Percentiles rank a stretch among this genome's conserved stretches.
These are phyloP conservation scores for Telenomus remus DNA, from an alignment of 1,140 invertebrate genomes.

Conservation along the genomic window DNA sequence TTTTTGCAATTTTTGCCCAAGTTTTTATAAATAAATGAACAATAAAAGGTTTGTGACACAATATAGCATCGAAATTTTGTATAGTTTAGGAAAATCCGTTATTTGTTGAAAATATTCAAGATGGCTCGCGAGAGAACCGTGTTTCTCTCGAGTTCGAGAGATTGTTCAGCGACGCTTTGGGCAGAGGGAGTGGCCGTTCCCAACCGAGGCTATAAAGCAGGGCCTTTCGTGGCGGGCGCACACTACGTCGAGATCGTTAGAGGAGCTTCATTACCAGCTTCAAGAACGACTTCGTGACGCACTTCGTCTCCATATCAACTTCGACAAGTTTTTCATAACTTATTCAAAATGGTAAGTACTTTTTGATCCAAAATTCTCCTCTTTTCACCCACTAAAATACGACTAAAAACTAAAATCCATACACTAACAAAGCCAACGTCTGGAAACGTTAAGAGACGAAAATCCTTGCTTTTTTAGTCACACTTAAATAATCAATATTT, in stretches of 20 bases:
- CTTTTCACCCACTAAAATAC: too few species aligned
- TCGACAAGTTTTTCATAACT: constrained; percentile 24
- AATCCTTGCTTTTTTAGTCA: too few species aligned
- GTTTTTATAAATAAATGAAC: too few species aligned
- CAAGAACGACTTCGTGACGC: constrained; percentile 35
- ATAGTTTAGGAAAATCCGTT: constrained; percentile 2
- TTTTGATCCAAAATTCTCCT: too few species aligned
- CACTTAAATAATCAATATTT: too few species aligned
- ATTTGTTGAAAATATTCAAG: constrained; percentile 14
- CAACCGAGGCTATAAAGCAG: constrained; percentile 43
- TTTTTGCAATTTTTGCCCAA: too few species aligned
- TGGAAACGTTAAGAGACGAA: too few species aligned
- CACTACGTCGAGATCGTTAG: constrained; percentile 43
- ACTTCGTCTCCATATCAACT: not conserved
- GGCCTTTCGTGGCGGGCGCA: constrained; percentile 10
- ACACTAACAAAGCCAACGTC: too few species aligned
- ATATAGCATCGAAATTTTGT: too few species aligned
- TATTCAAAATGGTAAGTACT: constrained; percentile 36
- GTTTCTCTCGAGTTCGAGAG: constrained; percentile 11
- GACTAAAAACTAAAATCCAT: too few species aligned
- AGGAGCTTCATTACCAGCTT: constrained; percentile 54
- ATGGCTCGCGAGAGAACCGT: constrained; percentile 4
- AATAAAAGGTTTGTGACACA: too few species aligned
- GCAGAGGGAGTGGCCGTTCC: constrained; percentile 25
- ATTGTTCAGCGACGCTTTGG: constrained; percentile 21